These are phyloP conservation scores for Lamproptera curius DNA, from an alignment of 2,888 invertebrate genomes.

Conservation along the genomic window DNA sequence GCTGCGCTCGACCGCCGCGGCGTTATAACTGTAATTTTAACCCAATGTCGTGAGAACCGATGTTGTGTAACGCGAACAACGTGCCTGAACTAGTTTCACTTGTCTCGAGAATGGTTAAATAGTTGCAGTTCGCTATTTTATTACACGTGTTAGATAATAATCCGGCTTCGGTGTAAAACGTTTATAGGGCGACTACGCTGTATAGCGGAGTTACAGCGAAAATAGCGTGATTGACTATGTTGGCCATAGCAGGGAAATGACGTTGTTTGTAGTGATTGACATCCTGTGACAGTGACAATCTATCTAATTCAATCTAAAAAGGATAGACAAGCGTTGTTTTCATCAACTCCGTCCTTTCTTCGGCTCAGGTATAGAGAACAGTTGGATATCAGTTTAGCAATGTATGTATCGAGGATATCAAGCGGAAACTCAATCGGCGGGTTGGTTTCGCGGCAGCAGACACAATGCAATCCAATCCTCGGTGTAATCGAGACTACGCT, in stretches of 20 bases:
- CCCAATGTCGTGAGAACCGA: constrained; percentile 71
- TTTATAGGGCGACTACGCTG: background rate
- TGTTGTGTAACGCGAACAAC: constrained; percentile 55
- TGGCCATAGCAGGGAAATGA: too few relatives aligned
- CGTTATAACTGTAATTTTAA: constrained; percentile 67
- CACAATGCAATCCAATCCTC: constrained; percentile 50
- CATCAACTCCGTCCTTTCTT: too few relatives aligned
- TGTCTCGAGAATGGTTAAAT: constrained; percentile 61
- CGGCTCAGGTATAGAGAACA: too few relatives aligned
- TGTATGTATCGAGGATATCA: constrained; percentile 35
- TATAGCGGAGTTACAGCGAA: background rate
- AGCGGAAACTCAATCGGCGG: constrained; percentile 67
- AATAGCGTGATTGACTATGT: too few relatives aligned
- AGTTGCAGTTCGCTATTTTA: constrained; percentile 47
- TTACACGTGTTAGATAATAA: constrained; percentile 35
- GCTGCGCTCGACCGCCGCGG: constrained; percentile 27
- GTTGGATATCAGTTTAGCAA: background rate
- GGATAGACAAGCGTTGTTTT: too few relatives aligned
- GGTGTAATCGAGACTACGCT: constrained; percentile 61
- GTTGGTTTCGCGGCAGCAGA: constrained; percentile 56
- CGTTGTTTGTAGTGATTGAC: too few relatives aligned
- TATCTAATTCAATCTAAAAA: too few relatives aligned
- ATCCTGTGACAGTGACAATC: too few relatives aligned
- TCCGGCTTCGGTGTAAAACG: constrained; percentile 1
- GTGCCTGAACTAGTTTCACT: constrained; percentile 66